phyloP scores from a whole-genome alignment of 2,797 vertebrate genomes.

The Gastrophryne carolinensis region DNA sequence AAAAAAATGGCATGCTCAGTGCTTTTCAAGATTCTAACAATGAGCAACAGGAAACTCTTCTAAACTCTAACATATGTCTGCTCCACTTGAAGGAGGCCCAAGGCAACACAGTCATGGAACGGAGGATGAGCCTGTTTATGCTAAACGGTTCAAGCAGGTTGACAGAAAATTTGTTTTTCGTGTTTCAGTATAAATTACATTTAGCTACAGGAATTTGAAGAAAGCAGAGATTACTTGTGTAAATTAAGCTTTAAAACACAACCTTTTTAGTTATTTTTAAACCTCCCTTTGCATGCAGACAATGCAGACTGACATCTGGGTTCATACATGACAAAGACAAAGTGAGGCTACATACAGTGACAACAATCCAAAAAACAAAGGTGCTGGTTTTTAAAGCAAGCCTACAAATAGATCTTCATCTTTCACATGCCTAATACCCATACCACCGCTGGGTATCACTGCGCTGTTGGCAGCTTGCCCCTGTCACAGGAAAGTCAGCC shows the following conservation, averaged over 20 bases:
- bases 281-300: no score
- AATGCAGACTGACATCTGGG: no score
- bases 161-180: slow-evolving; percentile 18
- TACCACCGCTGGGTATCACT: no score
- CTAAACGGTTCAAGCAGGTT: slow-evolving; percentile 11
- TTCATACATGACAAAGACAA: no score
- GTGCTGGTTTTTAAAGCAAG: no score
- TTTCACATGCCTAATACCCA: no score
- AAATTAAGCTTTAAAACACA: neutral
- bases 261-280: no score
- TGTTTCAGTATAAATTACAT: neutral
- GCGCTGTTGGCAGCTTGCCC: no score
- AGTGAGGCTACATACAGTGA: no score
- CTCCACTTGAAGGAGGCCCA: slow-evolving; percentile 25
- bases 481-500: no score
- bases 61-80: slow-evolving; percentile 30
- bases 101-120: neutral
- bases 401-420: no score
- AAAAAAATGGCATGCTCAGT: neutral
- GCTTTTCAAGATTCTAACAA: slow-evolving; percentile 39
- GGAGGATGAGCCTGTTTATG: slow-evolving; percentile 5
- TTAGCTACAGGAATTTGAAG: neutral
- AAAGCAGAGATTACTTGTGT: neutral
- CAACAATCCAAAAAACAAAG: no score
- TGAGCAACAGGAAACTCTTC: slow-evolving; percentile 24